phyloP scores from a whole-genome alignment of 2,888 invertebrate species.

The Thecocarcelia acutangulata region DNA sequence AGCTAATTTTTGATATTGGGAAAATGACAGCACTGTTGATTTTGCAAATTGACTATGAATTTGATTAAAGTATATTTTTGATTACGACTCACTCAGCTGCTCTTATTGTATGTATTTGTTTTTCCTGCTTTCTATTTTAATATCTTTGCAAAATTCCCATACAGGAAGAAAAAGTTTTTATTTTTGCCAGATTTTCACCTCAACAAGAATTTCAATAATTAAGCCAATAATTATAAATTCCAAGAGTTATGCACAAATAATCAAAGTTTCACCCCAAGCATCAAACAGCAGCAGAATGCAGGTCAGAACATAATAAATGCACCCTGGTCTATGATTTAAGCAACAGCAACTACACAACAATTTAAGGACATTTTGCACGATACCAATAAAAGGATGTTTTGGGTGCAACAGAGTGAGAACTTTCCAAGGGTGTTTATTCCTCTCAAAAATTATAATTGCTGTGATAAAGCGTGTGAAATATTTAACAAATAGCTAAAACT shows the following conservation, averaged over 20 bases:
- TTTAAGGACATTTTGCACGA: conserved; percentile 20
- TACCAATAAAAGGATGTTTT: conserved; percentile 22
- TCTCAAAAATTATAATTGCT: not conserved
- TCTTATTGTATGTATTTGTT: not conserved
- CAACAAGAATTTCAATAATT: not conserved
- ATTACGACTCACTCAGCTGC: conserved; percentile 8
- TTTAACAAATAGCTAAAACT: conserved; percentile 10
- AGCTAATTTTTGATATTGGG: no score
- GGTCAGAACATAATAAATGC: conserved; percentile 40
- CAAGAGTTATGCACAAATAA: conserved; percentile 46
- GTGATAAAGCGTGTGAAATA: conserved; percentile 51
- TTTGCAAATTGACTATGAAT: not conserved
- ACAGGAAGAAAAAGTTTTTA: conserved; percentile 3
- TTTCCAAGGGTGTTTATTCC: conserved; percentile 37
- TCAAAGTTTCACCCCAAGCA: conserved; percentile 35
- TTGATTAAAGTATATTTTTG: not conserved
- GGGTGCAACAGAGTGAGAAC: conserved; percentile 18
- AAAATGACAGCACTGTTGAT: no score
- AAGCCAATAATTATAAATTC: conserved; percentile 56
- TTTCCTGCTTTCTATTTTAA: not conserved
- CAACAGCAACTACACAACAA: not conserved
- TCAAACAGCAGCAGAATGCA: conserved; percentile 11
- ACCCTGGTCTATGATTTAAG: conserved; percentile 33
- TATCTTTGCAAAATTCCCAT: conserved; percentile 45
- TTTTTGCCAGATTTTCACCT: conserved; percentile 19